Base-by-base conservation (phyloP, 2,113 vertebrate genomes). In the Fregetta grallaria region DNA sequence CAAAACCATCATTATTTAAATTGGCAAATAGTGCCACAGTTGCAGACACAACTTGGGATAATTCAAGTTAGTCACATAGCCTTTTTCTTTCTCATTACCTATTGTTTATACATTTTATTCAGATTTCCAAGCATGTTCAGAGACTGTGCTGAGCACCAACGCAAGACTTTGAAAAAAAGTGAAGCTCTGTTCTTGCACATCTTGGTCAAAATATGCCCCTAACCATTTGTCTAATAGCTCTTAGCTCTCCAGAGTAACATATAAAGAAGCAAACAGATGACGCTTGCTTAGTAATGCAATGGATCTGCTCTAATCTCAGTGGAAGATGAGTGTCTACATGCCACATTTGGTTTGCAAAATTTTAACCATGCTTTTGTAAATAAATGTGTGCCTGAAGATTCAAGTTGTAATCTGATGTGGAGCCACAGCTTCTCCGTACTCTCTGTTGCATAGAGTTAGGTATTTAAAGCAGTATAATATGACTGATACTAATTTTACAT, bases 401-500 rank as follows among this genome's bases (percentile, higher is more conserved):
- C 0, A 0, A 58, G 13, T 29, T 18, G 8, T 26, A 21, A 32
- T 72, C 42, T 78, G 30, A 10, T 5, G 4, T 22, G 34, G 17
- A 77, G 36, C 32, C 21, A 59, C 50, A 67, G 62, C 5, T 85
- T 29, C 23, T 67, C 45, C 7, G 0, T 30, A n/a, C 12, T 58
- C 42, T 71, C 25, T 70, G 34, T 53, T 71, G 21, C 23, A 84
- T 2, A 40, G 18, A 73, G 7, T 7, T 40, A 45, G 7, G 34
- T 73, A 56, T 77, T 71, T 52, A 36, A 71, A 59, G 55, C 21
- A 8, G 10, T 32, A 6, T 13, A 38, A 68, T 17, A 13, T 34
- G 32, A n/a, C 4, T 10, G 32, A 30, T 50, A 42, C 16, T 45
- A 13, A 32, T 88, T 89, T 79, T 44, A 75, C 12, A 58, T 26